These are phyloP conservation scores for Meriones psammophilus DNA, from an alignment of 2,797 vertebrate species.

Conservation along the genomic window DNA sequence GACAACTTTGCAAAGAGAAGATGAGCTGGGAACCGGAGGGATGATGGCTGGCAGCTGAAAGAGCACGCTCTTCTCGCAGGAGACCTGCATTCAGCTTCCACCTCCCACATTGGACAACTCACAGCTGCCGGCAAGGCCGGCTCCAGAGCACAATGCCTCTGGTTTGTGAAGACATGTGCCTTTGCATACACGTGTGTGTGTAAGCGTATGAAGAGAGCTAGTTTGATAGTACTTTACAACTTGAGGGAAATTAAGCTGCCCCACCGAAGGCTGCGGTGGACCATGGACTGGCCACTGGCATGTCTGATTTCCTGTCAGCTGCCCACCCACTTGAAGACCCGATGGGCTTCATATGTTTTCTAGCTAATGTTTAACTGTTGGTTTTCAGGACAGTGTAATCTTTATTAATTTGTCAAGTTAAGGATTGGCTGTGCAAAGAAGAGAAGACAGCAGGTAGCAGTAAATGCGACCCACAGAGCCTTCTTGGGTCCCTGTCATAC, in stretches of 20 bases:
- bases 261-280: background rate
- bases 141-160: background rate
- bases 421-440: background rate
- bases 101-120: background rate
- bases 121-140: background rate
- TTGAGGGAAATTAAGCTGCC: background rate
- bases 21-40: background rate
- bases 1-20: conserved; percentile 8
- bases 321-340: background rate
- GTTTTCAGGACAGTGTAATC: background rate
- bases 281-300: background rate
- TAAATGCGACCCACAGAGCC: background rate
- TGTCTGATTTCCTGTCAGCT: background rate
- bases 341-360: background rate
- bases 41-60: background rate
- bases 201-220: background rate
- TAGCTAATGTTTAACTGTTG: background rate
- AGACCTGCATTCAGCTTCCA: background rate
- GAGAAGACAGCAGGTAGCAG: conserved; percentile 29
- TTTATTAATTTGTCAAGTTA: background rate
- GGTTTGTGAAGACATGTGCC: background rate
- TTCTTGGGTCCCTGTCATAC: background rate
- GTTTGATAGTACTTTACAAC: background rate
- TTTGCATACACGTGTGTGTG: background rate
- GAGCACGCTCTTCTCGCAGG: too few species aligned